Evolutionary conservation across 1,140 invertebrate species (phyloP).

Genomic region (Lordiphosa mommai): DNA sequence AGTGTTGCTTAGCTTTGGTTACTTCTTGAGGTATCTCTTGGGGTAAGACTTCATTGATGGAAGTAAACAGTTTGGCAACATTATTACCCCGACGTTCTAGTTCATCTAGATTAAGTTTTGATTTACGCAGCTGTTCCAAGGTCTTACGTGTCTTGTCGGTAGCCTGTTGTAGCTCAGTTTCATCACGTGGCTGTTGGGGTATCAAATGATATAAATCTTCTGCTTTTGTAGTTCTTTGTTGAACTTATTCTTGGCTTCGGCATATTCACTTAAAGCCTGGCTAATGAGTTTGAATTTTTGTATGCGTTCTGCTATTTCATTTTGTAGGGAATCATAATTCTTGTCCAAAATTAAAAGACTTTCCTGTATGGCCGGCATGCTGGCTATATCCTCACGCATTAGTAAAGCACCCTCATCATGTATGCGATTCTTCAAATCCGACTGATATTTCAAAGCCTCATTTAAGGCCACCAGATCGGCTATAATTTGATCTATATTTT

Average conservation of each 20-base stretch:
- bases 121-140: slow-evolving; percentile 86
- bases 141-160: slow-evolving; percentile 88
- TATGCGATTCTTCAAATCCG: slow-evolving; percentile 82
- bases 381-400: slow-evolving; percentile 90
- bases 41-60: slow-evolving; percentile 87
- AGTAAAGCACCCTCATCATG: slow-evolving; percentile 87
- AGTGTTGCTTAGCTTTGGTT: slow-evolving; percentile 84
- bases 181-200: slow-evolving; percentile 65
- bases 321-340: slow-evolving; percentile 89
- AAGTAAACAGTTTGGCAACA: slow-evolving; percentile 86
- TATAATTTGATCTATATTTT: slow-evolving; percentile 79
- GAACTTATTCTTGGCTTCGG: slow-evolving; percentile 86
- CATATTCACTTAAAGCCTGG: slow-evolving; percentile 87
- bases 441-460: slow-evolving; percentile 81
- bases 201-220: slow-evolving; percentile 61
- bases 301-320: slow-evolving; percentile 87
- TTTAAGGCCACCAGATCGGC: slow-evolving; percentile 69
- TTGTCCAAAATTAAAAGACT: slow-evolving; percentile 87
- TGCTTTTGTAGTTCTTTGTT: slow-evolving; percentile 84
- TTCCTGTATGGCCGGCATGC: slow-evolving; percentile 89
- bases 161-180: slow-evolving; percentile 81
- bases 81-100: slow-evolving; percentile 87
- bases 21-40: slow-evolving; percentile 84
- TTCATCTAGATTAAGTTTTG: slow-evolving; percentile 87
- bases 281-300: slow-evolving; percentile 87